Evolutionary conservation across 92 coral and sea anemone species (phyloP).

Genomic region (Muricea muricata): DNA sequence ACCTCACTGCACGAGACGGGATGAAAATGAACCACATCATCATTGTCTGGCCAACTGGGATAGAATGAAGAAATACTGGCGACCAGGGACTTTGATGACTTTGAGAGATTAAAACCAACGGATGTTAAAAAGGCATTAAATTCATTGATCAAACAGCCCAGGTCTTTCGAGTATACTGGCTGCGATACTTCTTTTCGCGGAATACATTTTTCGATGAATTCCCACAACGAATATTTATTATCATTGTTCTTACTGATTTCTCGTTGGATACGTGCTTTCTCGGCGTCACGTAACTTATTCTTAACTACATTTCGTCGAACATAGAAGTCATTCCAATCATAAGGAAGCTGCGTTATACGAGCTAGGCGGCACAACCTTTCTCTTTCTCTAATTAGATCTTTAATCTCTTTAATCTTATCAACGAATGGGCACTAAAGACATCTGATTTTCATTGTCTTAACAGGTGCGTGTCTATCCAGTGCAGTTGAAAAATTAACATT

Average conservation of each 20-base stretch:
- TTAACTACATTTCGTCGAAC: slow-evolving; percentile 1
- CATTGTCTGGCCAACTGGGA: no score
- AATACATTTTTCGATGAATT: slow-evolving; percentile 33
- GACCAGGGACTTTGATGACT: background rate
- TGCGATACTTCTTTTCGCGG: slow-evolving; percentile 41
- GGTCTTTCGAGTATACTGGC: slow-evolving; percentile 39
- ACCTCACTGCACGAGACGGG: slow-evolving; percentile 49
- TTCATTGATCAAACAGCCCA: slow-evolving; percentile 16
- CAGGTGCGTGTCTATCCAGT: slow-evolving; percentile 44
- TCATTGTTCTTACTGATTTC: slow-evolving; percentile 3
- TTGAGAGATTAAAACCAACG: slow-evolving; percentile 19
- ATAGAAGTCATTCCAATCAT: slow-evolving; percentile 13
- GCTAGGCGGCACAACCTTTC: slow-evolving; percentile 16
- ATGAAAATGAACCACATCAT: slow-evolving; percentile 49
- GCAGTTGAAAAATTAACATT: slow-evolving; percentile 20
- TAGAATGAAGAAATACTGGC: background rate
- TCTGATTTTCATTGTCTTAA: slow-evolving; percentile 35
- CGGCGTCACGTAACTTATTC: slow-evolving; percentile 15
- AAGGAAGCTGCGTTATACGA: background rate
- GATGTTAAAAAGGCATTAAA: slow-evolving; percentile 34
- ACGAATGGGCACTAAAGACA: slow-evolving; percentile 59
- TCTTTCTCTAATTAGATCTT: background rate
- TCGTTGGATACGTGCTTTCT: slow-evolving; percentile 17
- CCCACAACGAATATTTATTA: slow-evolving; percentile 23
- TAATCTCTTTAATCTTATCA: slow-evolving; percentile 34